Evolutionary conservation across 2,888 invertebrate species (phyloP), one percentile per base, ranked within the genome.

Genomic region (Oscheius sp.): DNA sequence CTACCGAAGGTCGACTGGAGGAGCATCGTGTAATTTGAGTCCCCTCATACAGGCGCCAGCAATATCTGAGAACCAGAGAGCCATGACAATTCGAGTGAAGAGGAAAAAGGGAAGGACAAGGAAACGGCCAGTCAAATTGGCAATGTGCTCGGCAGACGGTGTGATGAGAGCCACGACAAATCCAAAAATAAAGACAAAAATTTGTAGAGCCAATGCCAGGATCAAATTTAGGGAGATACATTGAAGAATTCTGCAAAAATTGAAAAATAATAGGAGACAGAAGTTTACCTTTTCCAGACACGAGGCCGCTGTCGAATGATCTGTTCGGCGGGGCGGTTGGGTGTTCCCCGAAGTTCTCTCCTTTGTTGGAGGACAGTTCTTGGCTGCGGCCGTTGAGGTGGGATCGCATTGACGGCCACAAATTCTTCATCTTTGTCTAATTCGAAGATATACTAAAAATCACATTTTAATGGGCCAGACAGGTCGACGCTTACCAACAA

Each of bases 1-100:
- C n/a, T 58, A 75, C 78, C 73, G 68, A 9, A 80, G 72, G 23
- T 77, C 71, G 29, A 77, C 73, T 7, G 73, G 73, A 2, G 41
- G 66, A 1, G 75, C 72, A 9, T 79, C 78, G 3, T 68, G 74
- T 5, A 72, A n/a, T 18, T 79, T 80, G 3, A 78, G 64, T 16
- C 69, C 69, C 16, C 83, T 63, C 56, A 72, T 61, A 69, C 82
- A 83, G 0, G 85, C 80, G 27, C 80, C 80, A 0, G 84, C 83
- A 61, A 86, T 79, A 66, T 85, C 86, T 0, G 86, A 83, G 59
- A 86, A 86, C 84, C 84, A 85, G 9, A 86, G 76, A 16, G 81
- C 78, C 70, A 79, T 79, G 23, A 85, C 49, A 21, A 83, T 55
- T 21, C 85, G 74, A 5, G 83, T 76, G n/a, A 77, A 59, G 18